Base-by-base conservation (phyloP, 1,140 invertebrate species). In the Lysiphlebus fabarum region DNA sequence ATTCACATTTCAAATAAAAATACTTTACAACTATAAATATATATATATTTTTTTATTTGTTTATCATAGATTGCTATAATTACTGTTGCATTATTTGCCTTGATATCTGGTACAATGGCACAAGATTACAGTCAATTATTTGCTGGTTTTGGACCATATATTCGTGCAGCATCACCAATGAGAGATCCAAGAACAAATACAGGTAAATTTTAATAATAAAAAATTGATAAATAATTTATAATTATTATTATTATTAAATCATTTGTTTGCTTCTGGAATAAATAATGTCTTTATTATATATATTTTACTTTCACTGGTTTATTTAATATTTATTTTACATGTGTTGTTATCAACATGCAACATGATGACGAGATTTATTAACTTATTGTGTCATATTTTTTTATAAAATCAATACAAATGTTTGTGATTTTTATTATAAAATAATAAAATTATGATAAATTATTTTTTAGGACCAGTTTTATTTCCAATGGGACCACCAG, bases 401-500 rank as follows among this genome's bases (percentile, higher is more conserved):
- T n/a, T n/a, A n/a, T n/a, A n/a, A 26, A 26, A 26, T 26, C 17
- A 26, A 2, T 26, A 26, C 17, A 26, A 26, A 26, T 26, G 17
- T 26, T 26, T 26, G 4, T 26, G 17, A 26, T 4, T 4, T 26
- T 4, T 26, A 26, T 26, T 26, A 2, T 26, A 26, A 26, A 2
- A 2, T 1, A 26, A 26, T 26, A 26, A 26, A 26, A 26, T 26
- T n/a, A 26, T 26, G 17, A 26, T 44, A 12, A 26, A 26, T 26
- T 26, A n/a, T 26, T 26, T 53, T 78, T 38, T 79, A 85, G 88
- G 88, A 60, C 87, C 88, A 43, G 85, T 90, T 12, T 72, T 87
- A 45, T 89, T 90, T 72, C 87, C 88, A 33, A 80, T 82, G 9
- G 85, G 85, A 40, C 86, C 86, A 7, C 77, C 82, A 57, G 82